Conservation (phyloP, 1,140 invertebrate genomes). For the Schlechtendalia chinensis region DNA sequence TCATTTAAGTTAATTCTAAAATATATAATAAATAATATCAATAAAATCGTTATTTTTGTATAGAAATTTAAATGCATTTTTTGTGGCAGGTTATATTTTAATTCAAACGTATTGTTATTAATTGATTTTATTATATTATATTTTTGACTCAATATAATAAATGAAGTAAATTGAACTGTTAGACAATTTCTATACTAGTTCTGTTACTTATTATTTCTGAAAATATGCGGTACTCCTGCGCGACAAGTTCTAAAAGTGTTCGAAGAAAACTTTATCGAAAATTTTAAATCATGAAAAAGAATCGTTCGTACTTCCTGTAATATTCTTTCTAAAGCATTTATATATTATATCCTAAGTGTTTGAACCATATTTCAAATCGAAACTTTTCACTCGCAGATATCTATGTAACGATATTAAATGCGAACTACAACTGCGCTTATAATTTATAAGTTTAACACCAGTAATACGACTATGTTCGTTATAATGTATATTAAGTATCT, state of each 20-base stretch:
- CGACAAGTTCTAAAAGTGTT: constrained; percentile 15
- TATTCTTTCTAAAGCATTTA: not conserved
- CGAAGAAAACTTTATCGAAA: not conserved
- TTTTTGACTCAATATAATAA: no score
- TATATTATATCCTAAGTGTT: not conserved
- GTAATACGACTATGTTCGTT: no score
- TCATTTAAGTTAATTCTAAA: no score
- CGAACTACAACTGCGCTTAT: not conserved
- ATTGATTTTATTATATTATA: no score
- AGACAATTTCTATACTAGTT: not conserved
- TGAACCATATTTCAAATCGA: not conserved
- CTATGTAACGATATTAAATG: not conserved
- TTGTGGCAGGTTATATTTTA: no score
- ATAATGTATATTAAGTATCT: no score
- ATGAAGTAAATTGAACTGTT: not conserved
- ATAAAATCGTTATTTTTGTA: no score
- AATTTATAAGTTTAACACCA: not conserved
- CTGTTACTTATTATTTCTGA: not conserved
- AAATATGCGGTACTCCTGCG: not conserved
- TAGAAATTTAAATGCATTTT: no score
- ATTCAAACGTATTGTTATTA: no score
- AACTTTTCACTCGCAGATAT: not conserved
- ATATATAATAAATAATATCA: no score
- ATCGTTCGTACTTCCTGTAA: not conserved
- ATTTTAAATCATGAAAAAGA: constrained; percentile 7